A percentile compares a stretch with the other conserved stretches of the same genome.
Evolutionary conservation across 2,113 vertebrate species (phyloP).

Genomic region (Crypturellus undulatus): DNA sequence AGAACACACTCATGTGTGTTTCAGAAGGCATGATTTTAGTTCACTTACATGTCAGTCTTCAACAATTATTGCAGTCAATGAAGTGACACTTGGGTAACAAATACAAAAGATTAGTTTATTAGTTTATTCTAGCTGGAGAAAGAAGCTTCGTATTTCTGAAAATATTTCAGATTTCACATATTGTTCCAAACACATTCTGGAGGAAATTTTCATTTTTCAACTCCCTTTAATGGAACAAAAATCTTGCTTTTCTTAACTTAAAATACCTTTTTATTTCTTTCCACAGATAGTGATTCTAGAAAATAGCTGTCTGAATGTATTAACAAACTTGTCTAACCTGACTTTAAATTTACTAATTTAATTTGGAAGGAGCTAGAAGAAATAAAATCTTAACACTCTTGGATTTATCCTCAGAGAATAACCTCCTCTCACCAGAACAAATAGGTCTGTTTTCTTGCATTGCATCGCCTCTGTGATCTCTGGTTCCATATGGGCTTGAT

Average conservation of each 20-base stretch:
- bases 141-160: not conserved
- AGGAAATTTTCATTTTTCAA: conserved; percentile 6
- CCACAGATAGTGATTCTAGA: not conserved
- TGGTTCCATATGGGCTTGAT: not conserved
- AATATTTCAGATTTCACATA: not conserved
- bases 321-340: not conserved
- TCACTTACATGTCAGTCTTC: conserved; percentile 38
- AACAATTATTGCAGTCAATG: conserved; percentile 24
- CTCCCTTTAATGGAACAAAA: conserved; percentile 2
- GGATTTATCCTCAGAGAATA: not conserved
- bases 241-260: not conserved
- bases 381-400: not conserved
- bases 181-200: not conserved
- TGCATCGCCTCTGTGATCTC: not conserved
- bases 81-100: not conserved
- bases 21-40: not conserved
- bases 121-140: not conserved
- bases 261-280: not conserved
- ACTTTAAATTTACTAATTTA: not conserved
- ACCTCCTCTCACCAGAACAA: not conserved
- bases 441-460: not conserved
- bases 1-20: not conserved
- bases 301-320: not conserved
- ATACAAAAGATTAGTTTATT: not conserved
- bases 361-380: not conserved